These are phyloP conservation scores for Paratilapia polleni DNA, from an alignment of 2,113 vertebrate species.

Conservation along the genomic window DNA sequence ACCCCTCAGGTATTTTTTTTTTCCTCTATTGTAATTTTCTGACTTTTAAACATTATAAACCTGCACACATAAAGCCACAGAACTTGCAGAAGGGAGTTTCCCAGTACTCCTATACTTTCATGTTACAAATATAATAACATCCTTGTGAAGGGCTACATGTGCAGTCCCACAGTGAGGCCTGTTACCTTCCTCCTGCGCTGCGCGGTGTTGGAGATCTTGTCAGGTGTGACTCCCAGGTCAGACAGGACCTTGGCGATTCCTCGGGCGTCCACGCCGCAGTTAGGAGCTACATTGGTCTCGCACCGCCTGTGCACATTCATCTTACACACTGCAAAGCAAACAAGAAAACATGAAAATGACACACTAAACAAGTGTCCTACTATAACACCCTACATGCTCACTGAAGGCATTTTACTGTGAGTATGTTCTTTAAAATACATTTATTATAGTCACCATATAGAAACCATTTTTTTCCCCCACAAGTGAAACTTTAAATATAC, in stretches of 20 bases:
- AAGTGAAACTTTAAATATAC: not conserved
- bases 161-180: not conserved
- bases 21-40: no score
- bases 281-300: slow-evolving; percentile 96
- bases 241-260: slow-evolving; percentile 97
- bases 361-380: not conserved
- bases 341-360: rapidly evolving
- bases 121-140: no score
- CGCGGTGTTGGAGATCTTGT: slow-evolving; percentile 96
- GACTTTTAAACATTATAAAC: no score
- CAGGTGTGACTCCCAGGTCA: slow-evolving; percentile 96
- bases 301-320: slow-evolving; percentile 99
- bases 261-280: slow-evolving; percentile 96
- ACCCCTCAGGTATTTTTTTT: no score
- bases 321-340: slow-evolving; percentile 88
- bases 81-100: no score
- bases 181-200: slow-evolving; percentile 95
- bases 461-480: not conserved
- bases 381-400: not conserved
- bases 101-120: no score
- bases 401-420: not conserved
- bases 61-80: no score
- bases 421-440: rapidly evolving
- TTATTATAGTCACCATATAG: not conserved
- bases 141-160: no score